These are phyloP conservation scores for Takifugu bimaculatus DNA, from an alignment of 2,113 vertebrate species.

Conservation along the genomic window DNA sequence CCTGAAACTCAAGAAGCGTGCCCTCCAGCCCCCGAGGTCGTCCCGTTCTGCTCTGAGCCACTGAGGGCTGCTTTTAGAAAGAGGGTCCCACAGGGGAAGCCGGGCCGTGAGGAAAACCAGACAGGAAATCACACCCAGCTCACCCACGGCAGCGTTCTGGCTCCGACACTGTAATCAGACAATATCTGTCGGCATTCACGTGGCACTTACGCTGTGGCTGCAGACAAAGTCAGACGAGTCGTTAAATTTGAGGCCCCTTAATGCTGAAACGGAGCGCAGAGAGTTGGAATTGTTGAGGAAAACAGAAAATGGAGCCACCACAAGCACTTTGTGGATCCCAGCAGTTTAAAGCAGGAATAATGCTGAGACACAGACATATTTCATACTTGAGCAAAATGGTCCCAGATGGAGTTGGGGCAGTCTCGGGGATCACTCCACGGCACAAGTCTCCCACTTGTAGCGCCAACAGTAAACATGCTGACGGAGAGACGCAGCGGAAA, in stretches of 20 bases:
- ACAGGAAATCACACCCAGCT: constrained; percentile 74
- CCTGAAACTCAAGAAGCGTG: constrained; percentile 42
- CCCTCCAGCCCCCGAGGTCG: constrained; percentile 25
- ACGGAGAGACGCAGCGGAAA: constrained; percentile 2
- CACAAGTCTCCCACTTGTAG: constrained; percentile 28
- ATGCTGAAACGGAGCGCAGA: constrained; percentile 1
- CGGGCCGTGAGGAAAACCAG: constrained; percentile 73
- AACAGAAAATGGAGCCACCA: neutral
- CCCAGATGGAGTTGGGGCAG: constrained; percentile 61
- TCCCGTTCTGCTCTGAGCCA: constrained; percentile 28
- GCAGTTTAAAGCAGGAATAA: constrained; percentile 27
- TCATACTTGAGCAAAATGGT: constrained; percentile 41
- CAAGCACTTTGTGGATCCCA: neutral
- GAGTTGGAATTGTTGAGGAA: neutral
- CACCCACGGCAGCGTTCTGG: constrained; percentile 50
- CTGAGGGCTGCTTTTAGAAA: constrained; percentile 55
- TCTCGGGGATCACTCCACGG: constrained; percentile 39
- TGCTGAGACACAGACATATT: constrained; percentile 38
- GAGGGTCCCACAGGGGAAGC: constrained; percentile 71
- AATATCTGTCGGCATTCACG: constrained; percentile 50
- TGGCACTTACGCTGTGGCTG: constrained; percentile 43
- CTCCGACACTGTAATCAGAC: constrained; percentile 38
- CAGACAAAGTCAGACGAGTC: neutral
- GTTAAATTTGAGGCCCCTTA: neutral
- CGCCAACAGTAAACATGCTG: constrained; percentile 18